phyloP scores from a whole-genome alignment of 1,140 invertebrate species.

The Cyphomyrmex costatus region DNA sequence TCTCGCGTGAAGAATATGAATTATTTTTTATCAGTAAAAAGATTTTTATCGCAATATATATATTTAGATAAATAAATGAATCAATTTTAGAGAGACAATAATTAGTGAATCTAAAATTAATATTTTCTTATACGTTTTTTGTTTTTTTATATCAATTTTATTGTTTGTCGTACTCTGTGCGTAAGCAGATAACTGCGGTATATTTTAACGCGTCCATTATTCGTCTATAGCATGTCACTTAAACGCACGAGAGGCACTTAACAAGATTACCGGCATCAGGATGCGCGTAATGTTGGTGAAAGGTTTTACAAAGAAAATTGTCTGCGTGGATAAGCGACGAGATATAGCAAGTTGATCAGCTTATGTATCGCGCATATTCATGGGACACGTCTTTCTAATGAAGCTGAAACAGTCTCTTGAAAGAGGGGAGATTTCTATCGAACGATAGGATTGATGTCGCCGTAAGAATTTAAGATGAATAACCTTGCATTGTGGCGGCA shows the following conservation, averaged over 20 bases:
- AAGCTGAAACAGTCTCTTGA: constrained; percentile 75
- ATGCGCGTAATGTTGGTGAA: constrained; percentile 57
- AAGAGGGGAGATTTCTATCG: constrained; percentile 84
- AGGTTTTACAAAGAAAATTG: constrained; percentile 74
- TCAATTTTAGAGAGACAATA: background rate
- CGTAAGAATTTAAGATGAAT: constrained; percentile 86
- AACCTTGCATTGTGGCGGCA: constrained; percentile 86
- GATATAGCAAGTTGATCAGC: constrained; percentile 76
- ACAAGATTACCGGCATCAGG: constrained; percentile 52
- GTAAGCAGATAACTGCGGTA: background rate
- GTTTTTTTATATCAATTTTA: no score
- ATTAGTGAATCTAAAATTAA: background rate
- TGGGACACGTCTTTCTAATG: constrained; percentile 79
- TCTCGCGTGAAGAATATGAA: background rate
- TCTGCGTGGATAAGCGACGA: constrained; percentile 78
- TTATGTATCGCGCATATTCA: constrained; percentile 76
- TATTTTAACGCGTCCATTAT: background rate
- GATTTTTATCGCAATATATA: no score
- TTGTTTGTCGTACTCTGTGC: background rate
- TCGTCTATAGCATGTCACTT: background rate
- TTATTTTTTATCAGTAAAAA: background rate
- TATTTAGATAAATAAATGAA: background rate
- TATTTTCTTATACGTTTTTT: background rate
- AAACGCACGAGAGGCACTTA: constrained; percentile 24
- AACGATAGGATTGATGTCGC: constrained; percentile 85